A percentile compares a stretch with the other conserved stretches of the same genome.
These are phyloP conservation scores for Lepilemur ruficaudatus DNA, from an alignment of 2,797 vertebrate genomes.

Conservation along the genomic window DNA sequence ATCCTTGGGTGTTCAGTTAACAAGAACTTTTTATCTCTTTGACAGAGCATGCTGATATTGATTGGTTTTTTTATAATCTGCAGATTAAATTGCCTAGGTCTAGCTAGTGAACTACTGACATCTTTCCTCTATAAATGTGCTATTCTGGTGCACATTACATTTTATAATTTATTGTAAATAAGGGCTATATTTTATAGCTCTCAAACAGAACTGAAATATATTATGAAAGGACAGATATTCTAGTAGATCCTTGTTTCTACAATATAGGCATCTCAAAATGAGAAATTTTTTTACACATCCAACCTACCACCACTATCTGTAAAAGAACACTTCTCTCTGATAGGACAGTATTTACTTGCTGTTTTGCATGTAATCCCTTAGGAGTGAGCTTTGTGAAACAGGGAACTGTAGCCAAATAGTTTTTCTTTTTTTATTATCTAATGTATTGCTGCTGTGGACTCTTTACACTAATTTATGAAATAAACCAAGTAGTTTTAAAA, in stretches of 20 bases:
- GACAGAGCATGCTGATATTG: constrained; percentile 14
- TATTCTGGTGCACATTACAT: not conserved
- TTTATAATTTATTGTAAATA: constrained; percentile 28
- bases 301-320: not conserved
- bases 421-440: constrained; percentile 46
- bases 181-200: not conserved
- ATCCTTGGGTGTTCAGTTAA: constrained; percentile 3
- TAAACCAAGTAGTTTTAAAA: constrained; percentile 38
- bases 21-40: constrained; percentile 31
- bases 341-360: constrained; percentile 52
- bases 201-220: constrained; percentile 43
- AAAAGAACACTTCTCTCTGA: constrained; percentile 39
- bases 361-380: constrained; percentile 36
- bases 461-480: constrained; percentile 37
- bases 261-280: constrained; percentile 34
- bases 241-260: constrained; percentile 46
- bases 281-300: not conserved
- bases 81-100: constrained; percentile 17
- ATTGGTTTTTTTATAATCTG: constrained; percentile 41
- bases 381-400: constrained; percentile 63
- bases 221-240: constrained; percentile 30
- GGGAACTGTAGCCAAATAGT: constrained; percentile 37
- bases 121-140: constrained; percentile 35
- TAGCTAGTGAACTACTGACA: constrained; percentile 2
- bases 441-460: constrained; percentile 51